Conservation (phyloP, 2,888 invertebrate species). For the Vanessa cardui region DNA sequence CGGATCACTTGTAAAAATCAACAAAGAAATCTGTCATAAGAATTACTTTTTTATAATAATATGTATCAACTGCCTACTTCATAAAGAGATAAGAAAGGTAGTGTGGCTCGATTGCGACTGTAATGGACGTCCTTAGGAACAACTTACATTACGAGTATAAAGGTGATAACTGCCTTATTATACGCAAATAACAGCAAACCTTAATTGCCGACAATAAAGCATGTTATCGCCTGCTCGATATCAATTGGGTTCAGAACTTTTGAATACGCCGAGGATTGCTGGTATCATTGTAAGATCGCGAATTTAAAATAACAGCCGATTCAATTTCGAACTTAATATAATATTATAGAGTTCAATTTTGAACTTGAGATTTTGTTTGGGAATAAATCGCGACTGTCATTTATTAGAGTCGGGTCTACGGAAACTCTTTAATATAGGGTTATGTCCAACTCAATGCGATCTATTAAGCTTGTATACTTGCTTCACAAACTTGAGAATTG, state of each 20-base stretch:
- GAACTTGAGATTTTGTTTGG: constrained; percentile 24
- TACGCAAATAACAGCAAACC: constrained; percentile 40
- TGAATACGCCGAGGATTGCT: constrained; percentile 49
- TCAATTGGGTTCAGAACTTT: constrained; percentile 46
- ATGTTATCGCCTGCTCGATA: constrained; percentile 37
- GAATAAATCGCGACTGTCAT: constrained; percentile 64
- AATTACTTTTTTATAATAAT: too few species aligned
- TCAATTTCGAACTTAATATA: constrained; percentile 50
- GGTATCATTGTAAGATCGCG: constrained; percentile 56
- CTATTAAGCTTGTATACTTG: constrained; percentile 53
- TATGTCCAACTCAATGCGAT: constrained; percentile 59
- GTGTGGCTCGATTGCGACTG: constrained; percentile 54
- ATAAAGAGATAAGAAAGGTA: constrained; percentile 31
- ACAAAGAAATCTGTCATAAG: too few species aligned
- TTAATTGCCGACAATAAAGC: constrained; percentile 37
- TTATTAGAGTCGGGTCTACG: constrained; percentile 56
- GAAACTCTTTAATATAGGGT: constrained; percentile 64
- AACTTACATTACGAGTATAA: constrained; percentile 35
- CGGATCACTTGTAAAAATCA: too few species aligned
- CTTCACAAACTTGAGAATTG: constrained; percentile 26
- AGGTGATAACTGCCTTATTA: constrained; percentile 41
- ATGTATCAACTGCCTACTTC: not conserved
- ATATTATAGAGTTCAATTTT: constrained; percentile 46
- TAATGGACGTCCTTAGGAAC: constrained; percentile 55
- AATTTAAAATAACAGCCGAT: constrained; percentile 38